Conservation (phyloP, 2,113 vertebrate genomes). For the Gavialis gangeticus region DNA sequence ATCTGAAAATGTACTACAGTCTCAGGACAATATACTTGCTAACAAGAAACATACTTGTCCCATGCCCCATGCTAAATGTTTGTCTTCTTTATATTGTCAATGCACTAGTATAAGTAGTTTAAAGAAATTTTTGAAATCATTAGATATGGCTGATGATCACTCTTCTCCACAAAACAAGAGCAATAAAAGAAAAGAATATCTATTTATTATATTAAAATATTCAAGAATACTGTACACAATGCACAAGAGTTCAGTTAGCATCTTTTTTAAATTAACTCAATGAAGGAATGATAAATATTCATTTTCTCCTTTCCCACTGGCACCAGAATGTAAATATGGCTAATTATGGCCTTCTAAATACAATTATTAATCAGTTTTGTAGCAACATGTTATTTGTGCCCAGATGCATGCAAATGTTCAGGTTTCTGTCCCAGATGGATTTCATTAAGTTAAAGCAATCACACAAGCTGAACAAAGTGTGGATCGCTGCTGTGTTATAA, state of each 20-base stretch:
- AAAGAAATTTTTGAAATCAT: background rate
- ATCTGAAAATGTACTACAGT: constrained; percentile 11
- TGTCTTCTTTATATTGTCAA: constrained; percentile 7
- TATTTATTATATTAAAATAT: constrained; percentile 5
- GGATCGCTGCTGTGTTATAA: background rate
- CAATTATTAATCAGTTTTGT: constrained; percentile 73
- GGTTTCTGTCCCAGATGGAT: constrained; percentile 41
- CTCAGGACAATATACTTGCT: background rate
- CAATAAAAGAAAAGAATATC: background rate
- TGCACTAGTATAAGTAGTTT: background rate
- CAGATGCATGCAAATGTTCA: constrained; percentile 61
- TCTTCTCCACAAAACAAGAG: background rate
- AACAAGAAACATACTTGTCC: background rate
- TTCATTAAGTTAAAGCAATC: constrained; percentile 51
- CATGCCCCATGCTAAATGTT: background rate
- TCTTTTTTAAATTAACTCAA: constrained; percentile 47
- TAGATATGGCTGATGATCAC: background rate
- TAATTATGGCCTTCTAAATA: constrained; percentile 52
- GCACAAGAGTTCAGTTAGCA: background rate
- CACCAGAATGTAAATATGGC: constrained; percentile 68
- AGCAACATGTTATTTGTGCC: constrained; percentile 38
- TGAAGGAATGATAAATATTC: constrained; percentile 58
- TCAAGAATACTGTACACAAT: background rate
- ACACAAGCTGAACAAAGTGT: background rate
- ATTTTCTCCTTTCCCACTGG: constrained; percentile 56